Base-by-base conservation (phyloP, 2,113 vertebrate genomes). In the Phocoena phocoena region DNA sequence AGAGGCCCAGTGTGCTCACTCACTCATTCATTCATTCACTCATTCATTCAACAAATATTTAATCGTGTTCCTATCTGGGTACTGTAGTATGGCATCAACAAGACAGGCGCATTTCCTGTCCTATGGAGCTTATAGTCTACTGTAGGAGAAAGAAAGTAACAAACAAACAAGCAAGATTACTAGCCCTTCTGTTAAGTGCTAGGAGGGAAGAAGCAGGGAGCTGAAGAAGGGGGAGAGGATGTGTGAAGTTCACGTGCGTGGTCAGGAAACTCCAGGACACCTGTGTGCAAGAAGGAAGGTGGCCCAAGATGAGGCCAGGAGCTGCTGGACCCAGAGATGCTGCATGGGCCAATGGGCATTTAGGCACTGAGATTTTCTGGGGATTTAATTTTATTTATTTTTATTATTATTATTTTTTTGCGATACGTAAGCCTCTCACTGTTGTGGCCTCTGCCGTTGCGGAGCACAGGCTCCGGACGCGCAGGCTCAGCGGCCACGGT, bases 221-320 rank as follows among this genome's bases (percentile, higher is more conserved):
- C 15, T 5, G 17, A 20, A 0, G 1, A 8, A 3, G 17, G 0
- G 23, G 13, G 31, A 20, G 23, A 21, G 15, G 26, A 36, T 21
- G 28, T 26, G 20, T 2, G 3, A 14, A 1, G 10, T 58, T n/a
- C 0, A 41, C 58, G 73, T 12, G 23, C 63, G 58, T 41, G 87
- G 23, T 6, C 3, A 38, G 53, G 31, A 62, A 41, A 14, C 25
- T 44, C 6, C 4, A n/a, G 47, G 73, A 67, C 33, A 47, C 36
- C 70, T 28, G 1, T 17, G 3, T 14, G 6, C 41, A 50, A 38
- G 11, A 26, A 36, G 44, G 15, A 38, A 3, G 25, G 5, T 11
- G 44, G 70, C 18, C 36, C 1, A 0, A n/a, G 38, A 60, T 11
- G 26, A 67, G 71, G 55, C 33, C n/a, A 28, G 62, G 76, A 62